These are phyloP conservation scores for Oncorhynchus masou DNA, from an alignment of 2,113 vertebrate species.

Conservation along the genomic window DNA sequence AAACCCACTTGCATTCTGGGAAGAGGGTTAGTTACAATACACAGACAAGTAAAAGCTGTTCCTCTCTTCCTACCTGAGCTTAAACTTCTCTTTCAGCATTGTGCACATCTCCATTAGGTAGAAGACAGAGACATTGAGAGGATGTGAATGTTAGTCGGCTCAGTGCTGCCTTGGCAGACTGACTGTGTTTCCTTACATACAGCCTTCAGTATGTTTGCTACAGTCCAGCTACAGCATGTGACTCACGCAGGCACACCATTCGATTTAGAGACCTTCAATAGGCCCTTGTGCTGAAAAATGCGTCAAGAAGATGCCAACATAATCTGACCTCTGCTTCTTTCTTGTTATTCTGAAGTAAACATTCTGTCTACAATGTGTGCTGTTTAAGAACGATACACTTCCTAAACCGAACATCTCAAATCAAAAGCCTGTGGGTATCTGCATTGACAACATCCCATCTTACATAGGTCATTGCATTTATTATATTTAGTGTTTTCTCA, in stretches of 20 bases:
- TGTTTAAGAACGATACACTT: not conserved
- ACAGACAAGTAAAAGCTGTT: no score
- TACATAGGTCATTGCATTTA: no score
- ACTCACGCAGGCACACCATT: conserved; percentile 31
- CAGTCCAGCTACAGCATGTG: conserved; percentile 41
- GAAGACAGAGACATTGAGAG: conserved; percentile 18
- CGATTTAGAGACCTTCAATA: conserved; percentile 40
- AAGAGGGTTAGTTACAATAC: no score
- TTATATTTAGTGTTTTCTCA: no score
- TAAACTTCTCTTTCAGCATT: conserved; percentile 38
- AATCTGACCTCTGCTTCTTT: not conserved
- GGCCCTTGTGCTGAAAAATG: conserved; percentile 42
- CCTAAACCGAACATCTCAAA: not conserved
- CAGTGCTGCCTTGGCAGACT: conserved; percentile 1
- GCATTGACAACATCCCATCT: not conserved
- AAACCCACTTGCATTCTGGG: no score
- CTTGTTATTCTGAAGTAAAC: not conserved
- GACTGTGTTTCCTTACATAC: conserved; percentile 5
- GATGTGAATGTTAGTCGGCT: not conserved
- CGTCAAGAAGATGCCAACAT: conserved; percentile 15
- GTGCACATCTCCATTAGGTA: conserved; percentile 8
- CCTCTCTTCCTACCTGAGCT: conserved; percentile 36
- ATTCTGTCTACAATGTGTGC: not conserved
- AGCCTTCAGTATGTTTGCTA: not conserved
- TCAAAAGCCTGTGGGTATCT: no score